phyloP scores from a whole-genome alignment of 2,797 vertebrate genomes.

The Pristis pectinata region DNA sequence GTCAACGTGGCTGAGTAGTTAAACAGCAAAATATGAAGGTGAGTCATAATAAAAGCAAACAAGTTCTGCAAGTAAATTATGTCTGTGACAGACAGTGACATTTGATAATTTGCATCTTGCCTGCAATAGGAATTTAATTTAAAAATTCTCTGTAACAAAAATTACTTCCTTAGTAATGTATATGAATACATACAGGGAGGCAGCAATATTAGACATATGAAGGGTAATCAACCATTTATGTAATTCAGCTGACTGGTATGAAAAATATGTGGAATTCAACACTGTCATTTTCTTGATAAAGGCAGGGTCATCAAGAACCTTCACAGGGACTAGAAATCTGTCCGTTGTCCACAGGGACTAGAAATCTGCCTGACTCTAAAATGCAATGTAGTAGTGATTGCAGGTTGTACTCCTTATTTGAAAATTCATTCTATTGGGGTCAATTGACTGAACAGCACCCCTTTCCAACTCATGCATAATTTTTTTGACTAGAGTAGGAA shows the following conservation, averaged over 20 bases:
- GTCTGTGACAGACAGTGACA: slow-evolving; percentile 4
- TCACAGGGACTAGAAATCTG: neutral
- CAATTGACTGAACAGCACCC: neutral
- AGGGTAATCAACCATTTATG: neutral
- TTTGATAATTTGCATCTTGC: slow-evolving; percentile 11
- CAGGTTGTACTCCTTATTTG: no score
- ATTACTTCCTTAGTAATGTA: neutral
- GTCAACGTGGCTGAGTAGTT: slow-evolving; percentile 11
- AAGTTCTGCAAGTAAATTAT: slow-evolving; percentile 20
- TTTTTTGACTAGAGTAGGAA: neutral
- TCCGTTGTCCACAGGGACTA: no score
- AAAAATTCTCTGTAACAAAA: neutral
- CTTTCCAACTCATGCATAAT: neutral
- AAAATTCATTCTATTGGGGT: no score
- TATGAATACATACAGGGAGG: neutral
- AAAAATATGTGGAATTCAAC: neutral
- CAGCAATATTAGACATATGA: neutral
- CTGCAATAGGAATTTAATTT: slow-evolving; percentile 27
- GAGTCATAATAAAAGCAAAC: slow-evolving; percentile 2
- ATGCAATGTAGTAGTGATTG: no score
- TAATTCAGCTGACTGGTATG: neutral
- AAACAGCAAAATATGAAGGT: slow-evolving; percentile 20
- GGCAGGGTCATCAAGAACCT: neutral
- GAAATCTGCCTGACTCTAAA: no score
- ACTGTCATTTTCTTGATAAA: neutral